Evolutionary conservation across 2,113 vertebrate species (phyloP), one percentile per base, ranked within the genome.

Genomic region (Grallaria varia): DNA sequence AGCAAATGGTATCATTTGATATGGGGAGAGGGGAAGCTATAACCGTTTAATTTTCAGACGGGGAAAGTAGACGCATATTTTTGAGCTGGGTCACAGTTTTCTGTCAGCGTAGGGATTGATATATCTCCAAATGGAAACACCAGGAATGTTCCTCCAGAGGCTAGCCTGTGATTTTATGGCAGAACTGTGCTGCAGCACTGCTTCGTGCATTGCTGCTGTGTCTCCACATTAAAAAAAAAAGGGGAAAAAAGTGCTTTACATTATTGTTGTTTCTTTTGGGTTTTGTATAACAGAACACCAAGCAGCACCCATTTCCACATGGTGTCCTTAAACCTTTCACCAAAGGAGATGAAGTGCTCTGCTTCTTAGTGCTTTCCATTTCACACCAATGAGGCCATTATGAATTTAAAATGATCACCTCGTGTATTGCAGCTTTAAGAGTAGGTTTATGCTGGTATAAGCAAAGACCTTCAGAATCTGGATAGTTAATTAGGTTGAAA

Each of bases 1-100:
- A 72, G 40, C 12, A 95, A 78, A 77, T 56, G 4, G 12, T 74
- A 89, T 73, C 27, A 90, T 86, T 93, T 93, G 53, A 67, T 86
- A 22, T 8, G 17, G 17, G 49, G 5, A 18, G 31, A 31, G 25
- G 12, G 3, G 52, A 30, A 72, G 58, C 39, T 59, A 20, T 55
- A 92, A 64, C n/a, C 3, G 2, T 80, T 93, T 95, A 55, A 92
- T 96, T 85, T 94, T 97, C 85, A 93, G 52, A 63, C 84, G 90
- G 60, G 8, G 5, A 49, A 95, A 90, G 50, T 47, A 67, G 80
- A 75, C 83, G 62, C 53, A 39, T 73, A 58, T 69, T 95, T 96
- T 84, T 53, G 93, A 96, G 67, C 58, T 87, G 63, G 76, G 84
- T 72, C 50, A 71, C 80, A 69, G 64, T 95, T 78, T 93, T 95